Conservation (phyloP, 2,888 invertebrate genomes). For the Ellobium chinense region DNA sequence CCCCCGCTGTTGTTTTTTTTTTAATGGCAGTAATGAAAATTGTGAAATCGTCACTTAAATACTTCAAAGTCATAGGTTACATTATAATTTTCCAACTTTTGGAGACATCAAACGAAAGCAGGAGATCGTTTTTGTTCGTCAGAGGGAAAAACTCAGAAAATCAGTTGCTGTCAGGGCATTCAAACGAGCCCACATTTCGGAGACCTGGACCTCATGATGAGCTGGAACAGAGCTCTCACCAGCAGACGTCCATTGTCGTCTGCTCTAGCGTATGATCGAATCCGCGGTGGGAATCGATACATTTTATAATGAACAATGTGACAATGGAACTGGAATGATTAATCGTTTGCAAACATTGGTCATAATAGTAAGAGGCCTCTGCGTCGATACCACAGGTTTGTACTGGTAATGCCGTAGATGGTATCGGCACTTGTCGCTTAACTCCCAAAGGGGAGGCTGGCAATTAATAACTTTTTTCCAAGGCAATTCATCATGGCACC, state of each 20-base stretch:
- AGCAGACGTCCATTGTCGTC: background rate
- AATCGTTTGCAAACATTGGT: conserved; percentile 7
- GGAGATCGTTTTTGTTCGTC: no score
- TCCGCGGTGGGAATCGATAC: background rate
- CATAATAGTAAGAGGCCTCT: background rate
- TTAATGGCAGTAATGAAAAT: no score
- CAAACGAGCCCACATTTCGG: no score
- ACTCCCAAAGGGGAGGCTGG: background rate
- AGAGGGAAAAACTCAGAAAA: no score
- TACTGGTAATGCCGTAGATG: background rate
- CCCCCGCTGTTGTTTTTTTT: no score
- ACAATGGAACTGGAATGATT: conserved; percentile 4
- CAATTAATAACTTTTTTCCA: background rate
- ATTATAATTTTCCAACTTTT: no score
- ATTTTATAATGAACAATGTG: no score
- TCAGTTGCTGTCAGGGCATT: no score
- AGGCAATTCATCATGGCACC: background rate
- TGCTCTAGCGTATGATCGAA: background rate
- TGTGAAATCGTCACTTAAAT: no score
- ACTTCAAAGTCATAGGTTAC: no score
- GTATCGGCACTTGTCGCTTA: background rate
- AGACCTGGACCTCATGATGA: no score
- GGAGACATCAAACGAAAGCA: no score
- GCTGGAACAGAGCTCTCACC: background rate
- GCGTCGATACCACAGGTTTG: background rate